Base-by-base conservation (phyloP, 2,797 vertebrate genomes). In the Coregonus suidteri region DNA sequence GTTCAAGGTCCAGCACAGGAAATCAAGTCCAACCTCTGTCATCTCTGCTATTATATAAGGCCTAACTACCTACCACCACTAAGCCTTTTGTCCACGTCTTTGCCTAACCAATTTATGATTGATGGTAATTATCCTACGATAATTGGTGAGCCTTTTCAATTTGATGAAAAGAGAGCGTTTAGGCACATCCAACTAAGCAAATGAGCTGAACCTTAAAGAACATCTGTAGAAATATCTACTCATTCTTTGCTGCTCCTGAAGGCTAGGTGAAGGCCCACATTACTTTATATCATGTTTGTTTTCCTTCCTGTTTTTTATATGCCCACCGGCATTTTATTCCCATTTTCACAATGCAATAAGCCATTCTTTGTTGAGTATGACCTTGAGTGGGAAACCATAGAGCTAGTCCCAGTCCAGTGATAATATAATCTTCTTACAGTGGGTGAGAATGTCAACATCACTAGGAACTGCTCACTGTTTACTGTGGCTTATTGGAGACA, bases 401-500 rank as follows among this genome's bases (percentile, higher is more conserved):
- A 68, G 5, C 66, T 68, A 13, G 66, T 68, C 66, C 34, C 66
- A 68, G 66, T 35, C 66, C 66, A 68, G 66, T 16, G 66, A 30
- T 34, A 68, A 37, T 37, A 68, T 68, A 68, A 34, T 68, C 34
- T 68, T n/a, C 6, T 35, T 34, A 68, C 66, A 35, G 31, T 3
- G 66, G 52, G 53, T 15, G 18, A 73, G n/a, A 54, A 73, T 31
- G 9, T 73, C 71, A 56, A 72, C 71, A 73, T 34, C 41, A 25
- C 52, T 35, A 73, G 71, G 68, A 35, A 59, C 53, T 34, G 51
- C 30, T 18, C 52, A 34, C 71, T 59, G 52, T 56, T 73, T 59
- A 73, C 30, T 73, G 71, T 73, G 71, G 71, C 52, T 73, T 73
- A n/a, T 53, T n/a, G 71, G 16, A 73, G 31, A 56, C 35, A 52